These are phyloP conservation scores for Meghimatium bilineatum DNA, from an alignment of 2,888 invertebrate genomes.

Conservation along the genomic window DNA sequence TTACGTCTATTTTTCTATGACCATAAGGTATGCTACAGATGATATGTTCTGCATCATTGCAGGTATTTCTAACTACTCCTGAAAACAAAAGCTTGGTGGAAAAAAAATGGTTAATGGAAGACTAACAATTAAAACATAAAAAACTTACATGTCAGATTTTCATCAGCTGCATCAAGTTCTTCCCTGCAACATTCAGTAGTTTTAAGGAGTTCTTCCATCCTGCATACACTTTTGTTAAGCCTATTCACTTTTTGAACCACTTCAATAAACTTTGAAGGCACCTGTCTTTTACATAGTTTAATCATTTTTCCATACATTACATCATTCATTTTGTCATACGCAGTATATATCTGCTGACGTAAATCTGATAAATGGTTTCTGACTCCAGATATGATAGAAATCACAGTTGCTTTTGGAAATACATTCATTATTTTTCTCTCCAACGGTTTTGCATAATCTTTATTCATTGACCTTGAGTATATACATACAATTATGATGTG, in stretches of 20 bases:
- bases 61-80: too few relatives aligned
- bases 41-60: too few relatives aligned
- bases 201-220: slow-evolving; percentile 23
- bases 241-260: slow-evolving; percentile 3
- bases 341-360: slow-evolving; percentile 1
- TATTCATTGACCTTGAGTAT: background rate
- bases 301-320: background rate
- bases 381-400: background rate
- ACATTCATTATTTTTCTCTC: background rate
- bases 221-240: background rate
- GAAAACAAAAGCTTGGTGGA: background rate
- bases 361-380: background rate
- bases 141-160: slow-evolving; percentile 32
- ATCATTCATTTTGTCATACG: slow-evolving; percentile 18
- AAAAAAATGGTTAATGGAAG: background rate
- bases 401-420: slow-evolving; percentile 33
- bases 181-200: background rate
- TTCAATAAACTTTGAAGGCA: slow-evolving; percentile 30
- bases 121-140: background rate
- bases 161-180: slow-evolving; percentile 28
- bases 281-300: slow-evolving; percentile 15
- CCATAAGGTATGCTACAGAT: too few relatives aligned
- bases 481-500: slow-evolving; percentile 30
- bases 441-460: background rate
- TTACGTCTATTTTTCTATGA: too few relatives aligned